These are phyloP conservation scores for Salticus scenicus DNA, from an alignment of 2,888 invertebrate species.

Conservation along the genomic window DNA sequence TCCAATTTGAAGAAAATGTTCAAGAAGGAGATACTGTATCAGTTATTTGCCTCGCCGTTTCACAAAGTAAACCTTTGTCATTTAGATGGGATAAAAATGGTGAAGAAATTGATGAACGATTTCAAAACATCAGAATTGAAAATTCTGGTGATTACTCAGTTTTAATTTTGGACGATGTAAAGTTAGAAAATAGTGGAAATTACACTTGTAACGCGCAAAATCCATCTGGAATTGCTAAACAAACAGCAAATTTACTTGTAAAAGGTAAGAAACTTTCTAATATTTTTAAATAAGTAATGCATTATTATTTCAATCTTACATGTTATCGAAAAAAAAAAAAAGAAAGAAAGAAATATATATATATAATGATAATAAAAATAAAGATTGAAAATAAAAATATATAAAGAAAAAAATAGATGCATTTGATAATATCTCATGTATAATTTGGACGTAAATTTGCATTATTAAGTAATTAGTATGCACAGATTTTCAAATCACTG, in stretches of 20 bases:
- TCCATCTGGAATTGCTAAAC: slow-evolving; percentile 2
- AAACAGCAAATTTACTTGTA: slow-evolving; percentile 2
- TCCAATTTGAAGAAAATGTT: slow-evolving; percentile 55
- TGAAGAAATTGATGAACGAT: neutral
- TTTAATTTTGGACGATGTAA: slow-evolving; percentile 39
- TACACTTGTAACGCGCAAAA: slow-evolving; percentile 64
- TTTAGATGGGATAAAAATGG: slow-evolving; percentile 53
- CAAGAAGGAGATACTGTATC: slow-evolving; percentile 45
- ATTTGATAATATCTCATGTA: no score
- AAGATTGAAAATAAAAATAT: no score
- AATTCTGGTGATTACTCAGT: slow-evolving; percentile 39
- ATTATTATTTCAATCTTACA: no score
- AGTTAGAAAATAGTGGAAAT: slow-evolving; percentile 50
- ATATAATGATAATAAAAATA: no score
- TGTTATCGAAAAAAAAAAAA: no score
- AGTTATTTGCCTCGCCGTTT: slow-evolving; percentile 37
- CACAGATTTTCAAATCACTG: no score
- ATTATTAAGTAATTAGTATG: no score
- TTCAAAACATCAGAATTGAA: slow-evolving; percentile 25
- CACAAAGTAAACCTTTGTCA: neutral
- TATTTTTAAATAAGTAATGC: no score
- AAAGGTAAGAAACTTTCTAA: slow-evolving; percentile 24
- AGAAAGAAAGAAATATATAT: no score
- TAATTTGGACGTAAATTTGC: no score
- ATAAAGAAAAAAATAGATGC: no score